phyloP scores from a whole-genome alignment of 2,113 vertebrate species.

The Speoplatyrhinus poulsoni region DNA sequence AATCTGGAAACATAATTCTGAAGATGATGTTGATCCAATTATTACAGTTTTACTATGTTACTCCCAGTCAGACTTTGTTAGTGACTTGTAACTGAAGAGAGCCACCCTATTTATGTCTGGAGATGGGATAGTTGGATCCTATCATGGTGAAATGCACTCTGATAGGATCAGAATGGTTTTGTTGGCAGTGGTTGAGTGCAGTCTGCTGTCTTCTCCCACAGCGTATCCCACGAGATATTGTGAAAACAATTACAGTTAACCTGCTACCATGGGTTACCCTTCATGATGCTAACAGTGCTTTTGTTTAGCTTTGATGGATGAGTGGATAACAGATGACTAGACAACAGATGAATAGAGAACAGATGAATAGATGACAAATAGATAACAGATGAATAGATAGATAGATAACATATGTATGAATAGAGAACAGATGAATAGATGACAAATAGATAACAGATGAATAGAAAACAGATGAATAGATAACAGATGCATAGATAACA shows the following conservation, averaged over 20 bases:
- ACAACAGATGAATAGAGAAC: too few relatives aligned
- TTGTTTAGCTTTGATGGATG: conserved; percentile 12
- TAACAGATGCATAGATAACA: too few relatives aligned
- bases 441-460: too few relatives aligned
- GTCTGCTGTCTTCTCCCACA: conserved; percentile 25
- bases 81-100: not conserved
- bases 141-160: conserved; percentile 9
- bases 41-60: too few relatives aligned
- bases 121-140: conserved; percentile 30
- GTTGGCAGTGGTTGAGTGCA: conserved; percentile 23
- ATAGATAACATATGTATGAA: too few relatives aligned
- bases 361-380: too few relatives aligned
- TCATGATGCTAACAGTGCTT: conserved; percentile 40
- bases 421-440: too few relatives aligned
- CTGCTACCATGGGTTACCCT: conserved; percentile 28
- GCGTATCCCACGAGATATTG: conserved; percentile 34
- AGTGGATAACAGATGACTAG: too few relatives aligned
- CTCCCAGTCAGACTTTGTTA: conserved; percentile 14
- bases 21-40: not conserved
- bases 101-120: conserved; percentile 2
- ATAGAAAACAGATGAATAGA: too few relatives aligned
- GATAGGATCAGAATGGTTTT: too few relatives aligned
- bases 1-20: not conserved
- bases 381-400: too few relatives aligned
- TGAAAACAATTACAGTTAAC: conserved; percentile 39